Evolutionary conservation across 92 coral and sea anemone genomes (phyloP).

Genomic region (Hydrozoanthus gracilis): DNA sequence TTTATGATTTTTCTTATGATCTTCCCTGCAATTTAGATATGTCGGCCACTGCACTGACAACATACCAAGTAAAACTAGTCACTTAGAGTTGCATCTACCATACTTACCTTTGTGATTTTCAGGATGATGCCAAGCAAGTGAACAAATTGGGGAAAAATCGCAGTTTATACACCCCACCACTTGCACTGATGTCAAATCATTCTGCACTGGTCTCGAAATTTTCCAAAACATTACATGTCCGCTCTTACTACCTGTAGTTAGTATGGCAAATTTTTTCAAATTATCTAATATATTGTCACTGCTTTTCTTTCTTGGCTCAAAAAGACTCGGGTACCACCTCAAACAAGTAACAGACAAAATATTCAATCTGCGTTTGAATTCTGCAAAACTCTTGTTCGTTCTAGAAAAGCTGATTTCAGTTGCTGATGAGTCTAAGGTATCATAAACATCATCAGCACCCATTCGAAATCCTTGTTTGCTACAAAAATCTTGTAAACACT

Average conservation of each 20-base stretch:
- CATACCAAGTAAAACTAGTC: neutral
- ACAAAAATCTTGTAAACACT: constrained; percentile 18
- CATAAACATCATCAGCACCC: neutral
- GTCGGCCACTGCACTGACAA: neutral
- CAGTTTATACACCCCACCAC: constrained; percentile 27
- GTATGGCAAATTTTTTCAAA: constrained; percentile 48
- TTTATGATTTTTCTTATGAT: no score
- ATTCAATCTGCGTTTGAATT: constrained; percentile 50
- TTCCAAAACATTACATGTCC: constrained; percentile 77
- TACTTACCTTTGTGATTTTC: constrained; percentile 34
- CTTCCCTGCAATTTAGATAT: no score
- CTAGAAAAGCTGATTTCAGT: neutral
- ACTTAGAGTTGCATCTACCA: neutral
- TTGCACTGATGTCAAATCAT: neutral
- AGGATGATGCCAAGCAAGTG: constrained; percentile 48
- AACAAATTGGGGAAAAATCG: constrained; percentile 14
- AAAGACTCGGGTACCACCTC: constrained; percentile 55
- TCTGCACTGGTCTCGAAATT: constrained; percentile 53
- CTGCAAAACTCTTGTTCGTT: constrained; percentile 29
- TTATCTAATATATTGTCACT: neutral
- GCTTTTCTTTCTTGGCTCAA: neutral
- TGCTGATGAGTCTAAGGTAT: constrained; percentile 22
- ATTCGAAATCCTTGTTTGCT: constrained; percentile 14
- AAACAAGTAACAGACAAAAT: constrained; percentile 52
- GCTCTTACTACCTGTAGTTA: constrained; percentile 67